Evolutionary conservation across 2,113 vertebrate genomes (phyloP), one percentile per base, ranked within the genome.

Genomic region (Bubo scandiacus): DNA sequence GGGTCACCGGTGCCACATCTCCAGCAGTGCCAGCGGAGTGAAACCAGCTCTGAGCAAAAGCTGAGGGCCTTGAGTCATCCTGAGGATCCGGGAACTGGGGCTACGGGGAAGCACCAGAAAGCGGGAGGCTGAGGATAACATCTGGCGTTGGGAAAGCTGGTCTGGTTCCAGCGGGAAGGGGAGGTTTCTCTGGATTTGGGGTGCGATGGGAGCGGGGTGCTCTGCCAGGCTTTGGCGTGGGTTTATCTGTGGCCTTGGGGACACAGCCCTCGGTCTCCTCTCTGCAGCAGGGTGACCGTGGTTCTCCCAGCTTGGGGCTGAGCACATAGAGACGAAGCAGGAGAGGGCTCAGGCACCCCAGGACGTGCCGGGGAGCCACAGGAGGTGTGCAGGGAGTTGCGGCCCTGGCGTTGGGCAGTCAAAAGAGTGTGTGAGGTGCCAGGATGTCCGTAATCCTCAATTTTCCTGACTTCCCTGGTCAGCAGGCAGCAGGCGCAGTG

Each of bases 371-470:
- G 40, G 15, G 42, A 42, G 42, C 18, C 34, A 19, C 57, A 71
- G 40, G 40, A 88, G 49, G 57, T 45, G 11, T 40, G 23, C 57
- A 10, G 23, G 86, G 40, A 72, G 29, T 49, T 49, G 40, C 8
- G 0, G 29, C n/a, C 29, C 40, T 1, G 1, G 40, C 49, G 40
- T 67, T 72, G 67, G 51, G 23, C 15, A 42, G n/a, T 23, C 49
- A 63, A 34, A 71, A 54, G 26, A 2, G 2, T 8, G 12, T 10
- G 30, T 1, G n/a, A 23, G 19, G 16, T 26, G 43, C 14, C 40
- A 38, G 21, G 34, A 27, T 2, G 1, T 23, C 27, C 2, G 3
- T 18, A 54, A 79, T 49, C 58, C 51, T 49, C 3, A 0, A 5
- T 72, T 73, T 73, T 40, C 42, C 20, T 6, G 30, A 40, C 38